These are phyloP conservation scores for Sprattus sprattus DNA, from an alignment of 2,113 vertebrate genomes.

Conservation along the genomic window DNA sequence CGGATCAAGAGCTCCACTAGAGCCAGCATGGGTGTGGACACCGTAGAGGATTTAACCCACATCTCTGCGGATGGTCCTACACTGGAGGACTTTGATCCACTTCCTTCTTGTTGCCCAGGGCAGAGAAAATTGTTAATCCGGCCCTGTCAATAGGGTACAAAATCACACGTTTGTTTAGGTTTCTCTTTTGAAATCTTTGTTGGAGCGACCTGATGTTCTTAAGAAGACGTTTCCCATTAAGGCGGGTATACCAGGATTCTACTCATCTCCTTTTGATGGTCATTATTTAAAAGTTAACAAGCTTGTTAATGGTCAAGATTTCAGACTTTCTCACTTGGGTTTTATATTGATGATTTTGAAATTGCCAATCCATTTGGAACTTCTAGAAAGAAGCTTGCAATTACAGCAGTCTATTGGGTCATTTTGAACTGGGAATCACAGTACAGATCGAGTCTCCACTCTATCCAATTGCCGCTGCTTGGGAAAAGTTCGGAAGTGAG, in stretches of 20 bases:
- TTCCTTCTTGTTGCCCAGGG: too few relatives aligned
- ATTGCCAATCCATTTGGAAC: constrained; percentile 34
- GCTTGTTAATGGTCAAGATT: constrained; percentile 22
- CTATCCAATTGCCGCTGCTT: constrained; percentile 27
- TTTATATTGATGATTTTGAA: too few relatives aligned
- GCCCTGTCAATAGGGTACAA: too few relatives aligned
- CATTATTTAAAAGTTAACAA: constrained; percentile 35
- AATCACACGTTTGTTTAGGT: too few relatives aligned
- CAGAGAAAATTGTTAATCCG: too few relatives aligned
- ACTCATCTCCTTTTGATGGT: constrained; percentile 23
- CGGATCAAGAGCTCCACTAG: too few relatives aligned
- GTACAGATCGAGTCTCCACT: constrained; percentile 33
- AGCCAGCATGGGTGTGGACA: too few relatives aligned
- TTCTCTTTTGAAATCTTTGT: constrained; percentile 15
- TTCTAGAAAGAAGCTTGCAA: constrained; percentile 10
- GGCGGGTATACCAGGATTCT: neutral
- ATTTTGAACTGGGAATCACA: constrained; percentile 33
- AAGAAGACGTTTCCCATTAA: neutral
- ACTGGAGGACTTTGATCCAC: too few relatives aligned
- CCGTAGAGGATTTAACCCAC: too few relatives aligned
- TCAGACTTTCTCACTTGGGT: constrained; percentile 26
- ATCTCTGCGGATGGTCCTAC: too few relatives aligned
- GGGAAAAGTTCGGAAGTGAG: constrained; percentile 23
- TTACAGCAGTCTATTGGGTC: constrained; percentile 28
- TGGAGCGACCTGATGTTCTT: constrained; percentile 25